Evolutionary conservation across 2,113 vertebrate genomes (phyloP).

Genomic region (Corynorhinus townsendii): DNA sequence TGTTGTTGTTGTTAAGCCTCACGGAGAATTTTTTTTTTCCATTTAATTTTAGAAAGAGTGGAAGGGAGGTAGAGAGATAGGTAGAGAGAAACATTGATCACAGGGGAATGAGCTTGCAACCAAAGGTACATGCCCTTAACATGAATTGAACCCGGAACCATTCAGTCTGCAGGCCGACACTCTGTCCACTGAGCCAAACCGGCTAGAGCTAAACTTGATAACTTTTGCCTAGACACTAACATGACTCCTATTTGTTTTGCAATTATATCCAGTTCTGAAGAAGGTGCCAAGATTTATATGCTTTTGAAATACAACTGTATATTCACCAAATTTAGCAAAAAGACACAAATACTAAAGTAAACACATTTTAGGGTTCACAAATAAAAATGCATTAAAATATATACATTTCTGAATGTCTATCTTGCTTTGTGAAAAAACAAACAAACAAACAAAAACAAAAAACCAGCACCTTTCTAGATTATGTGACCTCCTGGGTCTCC

Average conservation of each 20-base stretch:
- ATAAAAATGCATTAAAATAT: background rate
- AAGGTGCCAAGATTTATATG: background rate
- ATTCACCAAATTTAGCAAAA: background rate
- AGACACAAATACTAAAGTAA: background rate
- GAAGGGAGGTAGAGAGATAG: no score
- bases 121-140: no score
- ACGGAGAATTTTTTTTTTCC: no score
- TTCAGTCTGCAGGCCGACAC: no score
- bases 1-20: no score
- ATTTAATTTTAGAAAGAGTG: no score
- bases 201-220: background rate
- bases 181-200: no score
- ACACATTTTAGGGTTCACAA: background rate
- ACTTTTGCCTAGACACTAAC: background rate
- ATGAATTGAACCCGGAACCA: no score
- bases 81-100: no score
- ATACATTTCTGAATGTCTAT: background rate
- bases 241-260: background rate
- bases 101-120: no score
- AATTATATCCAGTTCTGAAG: background rate
- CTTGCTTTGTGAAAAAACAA: background rate
- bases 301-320: background rate
- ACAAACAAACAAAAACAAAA: no score
- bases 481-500: background rate
- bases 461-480: background rate